Evolutionary conservation across 1,140 invertebrate genomes (phyloP), one percentile per base, ranked within the genome.

Genomic region (Drosophila prosaltans): DNA sequence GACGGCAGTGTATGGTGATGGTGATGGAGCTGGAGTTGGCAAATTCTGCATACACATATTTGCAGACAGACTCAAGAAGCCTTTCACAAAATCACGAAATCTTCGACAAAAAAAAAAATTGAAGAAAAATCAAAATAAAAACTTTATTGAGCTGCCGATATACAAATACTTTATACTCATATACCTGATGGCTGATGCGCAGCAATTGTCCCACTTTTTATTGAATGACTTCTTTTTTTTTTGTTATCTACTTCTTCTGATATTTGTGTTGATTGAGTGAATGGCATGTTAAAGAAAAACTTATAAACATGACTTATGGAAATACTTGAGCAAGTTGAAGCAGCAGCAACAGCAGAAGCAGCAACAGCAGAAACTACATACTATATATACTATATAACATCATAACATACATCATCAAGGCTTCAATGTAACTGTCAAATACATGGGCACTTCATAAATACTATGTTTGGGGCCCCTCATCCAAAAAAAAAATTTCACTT

Each of bases 121-220:
- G 6, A 36, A 36, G 51, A 59, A 41, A 74, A 73, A 72, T 55
- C n/a, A 61, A 74, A 51, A 39, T 88, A 77, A 85, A 76, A 77
- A 72, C 64, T 65, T 62, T 59, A 67, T 57, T 32, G 51, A 65
- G 59, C 66, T 78, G 74, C 70, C 66, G 63, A 78, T 74, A 65
- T 65, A 60, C 36, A 39, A 62, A 62, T 51, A 51, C 45, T 51
- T 51, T 24, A 10, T 51, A 51, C 21, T 26, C 21, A 48, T 16
- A 36, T 36, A 36, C 32, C 32, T 67, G 45, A 51, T 54, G 58
- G 59, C 24, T 74, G 71, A 73, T 78, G 76, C 76, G 76, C 79
- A 73, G 75, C 83, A 88, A 83, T 86, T 89, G 83, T 89, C 84
- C 83, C 83, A 86, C 83, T 89, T 86, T 86, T 86, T 86, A 86